phyloP scores from a whole-genome alignment of 2,888 invertebrate species.

The Drosophila gaucha region DNA sequence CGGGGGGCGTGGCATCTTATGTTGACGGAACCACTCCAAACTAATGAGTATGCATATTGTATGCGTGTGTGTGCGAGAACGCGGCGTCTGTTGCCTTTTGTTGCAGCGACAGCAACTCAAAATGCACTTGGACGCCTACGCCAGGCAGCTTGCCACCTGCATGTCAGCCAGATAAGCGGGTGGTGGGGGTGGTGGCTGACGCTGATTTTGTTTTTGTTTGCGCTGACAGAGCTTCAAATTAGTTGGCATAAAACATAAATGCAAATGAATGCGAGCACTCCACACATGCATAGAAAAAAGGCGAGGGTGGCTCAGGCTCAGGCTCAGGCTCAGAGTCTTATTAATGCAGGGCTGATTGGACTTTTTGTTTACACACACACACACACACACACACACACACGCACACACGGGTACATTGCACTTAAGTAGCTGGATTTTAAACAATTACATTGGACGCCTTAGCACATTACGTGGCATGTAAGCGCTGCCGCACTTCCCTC shows the following conservation, averaged over 20 bases:
- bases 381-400: constrained; percentile 1
- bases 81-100: constrained; percentile 51
- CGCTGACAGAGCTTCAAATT: constrained; percentile 70
- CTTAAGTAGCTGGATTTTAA: constrained; percentile 76
- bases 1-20: constrained; percentile 41
- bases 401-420: constrained; percentile 45
- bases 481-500: constrained; percentile 1
- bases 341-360: constrained; percentile 77
- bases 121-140: constrained; percentile 69
- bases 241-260: constrained; percentile 80
- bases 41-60: constrained; percentile 82
- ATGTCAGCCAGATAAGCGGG: neutral
- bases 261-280: constrained; percentile 71
- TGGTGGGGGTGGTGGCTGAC: constrained; percentile 26
- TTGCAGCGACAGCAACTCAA: constrained; percentile 54
- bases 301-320: constrained; percentile 3
- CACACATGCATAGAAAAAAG: constrained; percentile 1
- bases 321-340: constrained; percentile 36
- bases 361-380: constrained; percentile 68
- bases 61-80: constrained; percentile 61
- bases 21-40: constrained; percentile 81
- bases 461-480: constrained; percentile 58
- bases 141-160: constrained; percentile 40
- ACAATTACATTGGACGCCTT: constrained; percentile 77
- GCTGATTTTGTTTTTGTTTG: constrained; percentile 76